Conservation (phyloP, 2,113 vertebrate species). For the Neopipo cinnamomea region DNA sequence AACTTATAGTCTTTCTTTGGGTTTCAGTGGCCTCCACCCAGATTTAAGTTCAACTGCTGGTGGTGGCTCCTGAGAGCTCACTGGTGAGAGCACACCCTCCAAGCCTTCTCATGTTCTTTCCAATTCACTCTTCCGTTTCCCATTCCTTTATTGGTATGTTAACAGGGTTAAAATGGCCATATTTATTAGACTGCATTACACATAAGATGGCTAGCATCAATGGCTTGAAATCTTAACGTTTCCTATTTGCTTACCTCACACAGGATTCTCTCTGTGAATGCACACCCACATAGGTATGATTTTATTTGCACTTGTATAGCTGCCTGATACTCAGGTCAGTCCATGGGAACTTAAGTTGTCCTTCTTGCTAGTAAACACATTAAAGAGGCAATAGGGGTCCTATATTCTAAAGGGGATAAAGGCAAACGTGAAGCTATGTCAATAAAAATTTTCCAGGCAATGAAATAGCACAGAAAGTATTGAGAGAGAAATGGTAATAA, state of each 20-base stretch:
- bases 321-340: conserved; percentile 45
- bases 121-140: neutral
- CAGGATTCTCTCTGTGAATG: neutral
- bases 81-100: neutral
- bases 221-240: neutral
- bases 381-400: neutral
- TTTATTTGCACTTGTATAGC: neutral
- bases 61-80: neutral
- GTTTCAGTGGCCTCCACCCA: neutral
- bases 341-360: conserved; percentile 9
- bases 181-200: neutral
- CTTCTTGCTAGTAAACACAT: neutral
- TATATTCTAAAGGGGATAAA: neutral
- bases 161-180: neutral
- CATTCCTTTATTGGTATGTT: neutral
- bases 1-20: neutral
- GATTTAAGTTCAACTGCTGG: neutral
- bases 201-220: neutral
- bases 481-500: neutral
- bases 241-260: neutral
- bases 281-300: neutral
- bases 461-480: neutral
- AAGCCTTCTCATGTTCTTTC: neutral
- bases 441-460: conserved; percentile 40
- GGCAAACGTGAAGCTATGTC: conserved; percentile 27